phyloP scores from a whole-genome alignment of 2,797 vertebrate genomes.

The Hirundo rustica region DNA sequence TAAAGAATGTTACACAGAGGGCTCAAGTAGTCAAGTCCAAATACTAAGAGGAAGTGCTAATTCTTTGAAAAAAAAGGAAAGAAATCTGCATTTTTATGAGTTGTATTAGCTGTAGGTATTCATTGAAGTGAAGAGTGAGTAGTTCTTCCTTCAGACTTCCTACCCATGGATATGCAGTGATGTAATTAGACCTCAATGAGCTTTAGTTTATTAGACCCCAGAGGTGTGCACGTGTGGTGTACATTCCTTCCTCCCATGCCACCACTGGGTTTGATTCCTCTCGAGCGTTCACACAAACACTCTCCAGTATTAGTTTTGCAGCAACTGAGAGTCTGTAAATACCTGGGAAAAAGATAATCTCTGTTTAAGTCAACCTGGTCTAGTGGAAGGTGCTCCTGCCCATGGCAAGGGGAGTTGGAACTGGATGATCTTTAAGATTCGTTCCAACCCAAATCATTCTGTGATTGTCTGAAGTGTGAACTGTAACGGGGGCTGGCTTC shows the following conservation, averaged over 20 bases:
- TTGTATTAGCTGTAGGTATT: neutral
- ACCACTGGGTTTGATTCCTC: neutral
- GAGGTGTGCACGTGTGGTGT: neutral
- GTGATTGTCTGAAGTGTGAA: neutral
- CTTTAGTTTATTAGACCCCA: neutral
- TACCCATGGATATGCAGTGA: neutral
- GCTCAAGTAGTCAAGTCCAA: neutral
- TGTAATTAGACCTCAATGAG: neutral
- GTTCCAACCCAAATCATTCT: neutral
- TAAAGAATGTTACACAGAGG: neutral
- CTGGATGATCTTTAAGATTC: neutral
- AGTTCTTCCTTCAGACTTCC: constrained; percentile 25
- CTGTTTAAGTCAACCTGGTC: neutral
- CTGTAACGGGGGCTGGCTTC: neutral
- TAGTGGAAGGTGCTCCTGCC: neutral
- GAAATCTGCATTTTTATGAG: neutral
- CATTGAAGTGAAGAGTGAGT: neutral
- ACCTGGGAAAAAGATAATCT: neutral
- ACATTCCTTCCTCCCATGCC: neutral
- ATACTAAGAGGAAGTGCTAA: neutral
- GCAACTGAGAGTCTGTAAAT: neutral
- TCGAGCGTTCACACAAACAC: neutral
- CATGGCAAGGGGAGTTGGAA: neutral
- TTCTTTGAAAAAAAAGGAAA: neutral
- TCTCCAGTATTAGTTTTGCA: neutral